Base-by-base conservation (phyloP, 2,888 invertebrate species). In the Melanotus villosus region DNA sequence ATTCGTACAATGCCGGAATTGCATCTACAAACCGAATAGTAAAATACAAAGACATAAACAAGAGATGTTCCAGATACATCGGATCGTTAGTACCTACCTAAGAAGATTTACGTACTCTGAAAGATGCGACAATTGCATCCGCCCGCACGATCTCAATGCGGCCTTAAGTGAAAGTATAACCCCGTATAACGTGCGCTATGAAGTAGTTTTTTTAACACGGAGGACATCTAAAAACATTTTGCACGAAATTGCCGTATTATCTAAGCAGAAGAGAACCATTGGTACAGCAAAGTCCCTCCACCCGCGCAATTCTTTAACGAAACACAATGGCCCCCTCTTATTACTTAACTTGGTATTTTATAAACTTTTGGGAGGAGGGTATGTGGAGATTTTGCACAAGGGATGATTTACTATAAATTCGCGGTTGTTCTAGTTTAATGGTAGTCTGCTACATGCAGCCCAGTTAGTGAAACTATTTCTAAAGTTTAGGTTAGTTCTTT, bases 171-270 rank as follows among this genome's bases (percentile, higher is more conserved):
- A 62, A 62, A 62, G 62, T 62, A 12, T 38, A 62, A 41, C 43
- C 60, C 32, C 45, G 60, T 10, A 54, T 7, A 41, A 36, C 62
- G 47, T 50, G 62, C 62, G 23, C 62, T 50, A 36, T 34, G 47
- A 34, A 16, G 62, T n/a, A 14, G 47, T 62, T 62, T 62, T 62
- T 62, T 50, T 26, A n/a, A 9, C 32, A n/a, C 38, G 12, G 56
- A 56, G 56, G 56, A 43, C 67, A 67, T 45, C 62, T 43, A 23
- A 38, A 60, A 36, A 60, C 50, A 62, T 52, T 62, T 67, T 67
- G 54, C 67, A 67, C 67, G 67, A 67, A 67, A 54, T 67, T 30
- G 67, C 19, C 52, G 52, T 47, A 67, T 67, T 43, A 67, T 67
- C 67, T 67, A 62, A 62, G 58, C 16, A 41, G 12, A 59, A 38